Evolutionary conservation across 2,113 vertebrate species (phyloP), one percentile per base, ranked within the genome.

Genomic region (Excalfactoria chinensis): DNA sequence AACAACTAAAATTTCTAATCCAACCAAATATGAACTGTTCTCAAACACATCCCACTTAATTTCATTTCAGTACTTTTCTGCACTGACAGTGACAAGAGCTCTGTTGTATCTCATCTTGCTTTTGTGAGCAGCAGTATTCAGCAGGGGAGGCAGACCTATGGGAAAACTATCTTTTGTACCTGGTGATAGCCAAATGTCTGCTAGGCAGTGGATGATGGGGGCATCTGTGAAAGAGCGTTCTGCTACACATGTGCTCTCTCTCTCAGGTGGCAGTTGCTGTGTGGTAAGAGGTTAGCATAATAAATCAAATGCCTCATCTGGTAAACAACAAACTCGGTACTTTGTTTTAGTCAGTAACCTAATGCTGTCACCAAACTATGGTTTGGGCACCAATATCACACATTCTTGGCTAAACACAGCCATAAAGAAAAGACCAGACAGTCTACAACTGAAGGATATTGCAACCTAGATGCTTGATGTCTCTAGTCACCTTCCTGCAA

Each of bases 1-100:
- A 95, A 58, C 15, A 90, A 80, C 32, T 44, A 17, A 84, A 41
- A 84, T 88, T 83, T 89, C 69, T 89, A 73, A 63, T 37, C 41
- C 62, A 76, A 74, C 59, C 20, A 84, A 92, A 80, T 37, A 83
- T 9, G 18, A 6, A 8, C n/a, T 75, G 15, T n/a, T 89, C 77
- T 51, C 12, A 13, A 84, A 83, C 22, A 41, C 49, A 89, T 41
- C 11, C 30, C 20, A 73, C 6, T 60, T 85, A 82, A 85, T 89
- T 83, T 62, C 41, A 37, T 16, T 55, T 55, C 23, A 55, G 44
- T 49, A 43, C 14, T 43, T 76, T 70, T 67, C 51, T 77, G 26
- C 64, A 70, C n/a, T 43, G 62, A 28, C 20, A 60, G 11, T 11
- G 32, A 11, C 18, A 48, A 89, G 55, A 69, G 48, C 13, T 78